These are phyloP conservation scores for Meandrusa payeni DNA, from an alignment of 2,888 invertebrate species.

Conservation along the genomic window DNA sequence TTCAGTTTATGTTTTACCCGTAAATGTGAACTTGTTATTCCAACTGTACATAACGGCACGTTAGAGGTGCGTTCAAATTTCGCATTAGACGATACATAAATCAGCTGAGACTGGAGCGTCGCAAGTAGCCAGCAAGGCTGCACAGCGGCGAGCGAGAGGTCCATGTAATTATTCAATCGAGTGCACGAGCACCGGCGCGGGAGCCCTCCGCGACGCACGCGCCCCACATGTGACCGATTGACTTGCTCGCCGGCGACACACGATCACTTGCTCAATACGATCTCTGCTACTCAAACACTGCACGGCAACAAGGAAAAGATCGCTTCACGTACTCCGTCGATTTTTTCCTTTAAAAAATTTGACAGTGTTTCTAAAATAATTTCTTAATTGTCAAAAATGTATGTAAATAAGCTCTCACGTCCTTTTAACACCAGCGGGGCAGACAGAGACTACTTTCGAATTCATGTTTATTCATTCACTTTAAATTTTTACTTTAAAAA, in stretches of 20 bases:
- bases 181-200: constrained; percentile 58
- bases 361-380: too few relatives aligned
- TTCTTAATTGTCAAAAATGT: too few relatives aligned
- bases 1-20: too few relatives aligned
- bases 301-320: background rate
- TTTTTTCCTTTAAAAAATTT: too few relatives aligned
- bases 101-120: constrained; percentile 24
- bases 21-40: too few relatives aligned
- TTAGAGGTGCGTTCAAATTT: constrained; percentile 14
- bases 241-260: constrained; percentile 24
- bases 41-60: background rate
- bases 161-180: constrained; percentile 72
- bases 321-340: too few relatives aligned
- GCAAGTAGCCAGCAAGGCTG: constrained; percentile 54
- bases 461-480: too few relatives aligned
- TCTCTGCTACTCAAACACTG: constrained; percentile 7
- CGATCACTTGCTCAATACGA: constrained; percentile 17
- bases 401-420: too few relatives aligned
- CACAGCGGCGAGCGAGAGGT: constrained; percentile 47
- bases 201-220: constrained; percentile 44
- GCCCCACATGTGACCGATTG: constrained; percentile 51
- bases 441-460: too few relatives aligned
- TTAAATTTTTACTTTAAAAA: too few relatives aligned
- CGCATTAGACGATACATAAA: constrained; percentile 9
- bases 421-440: too few relatives aligned